These are phyloP conservation scores for Catharus ustulatus DNA, from an alignment of 2,797 vertebrate species.

Conservation along the genomic window DNA sequence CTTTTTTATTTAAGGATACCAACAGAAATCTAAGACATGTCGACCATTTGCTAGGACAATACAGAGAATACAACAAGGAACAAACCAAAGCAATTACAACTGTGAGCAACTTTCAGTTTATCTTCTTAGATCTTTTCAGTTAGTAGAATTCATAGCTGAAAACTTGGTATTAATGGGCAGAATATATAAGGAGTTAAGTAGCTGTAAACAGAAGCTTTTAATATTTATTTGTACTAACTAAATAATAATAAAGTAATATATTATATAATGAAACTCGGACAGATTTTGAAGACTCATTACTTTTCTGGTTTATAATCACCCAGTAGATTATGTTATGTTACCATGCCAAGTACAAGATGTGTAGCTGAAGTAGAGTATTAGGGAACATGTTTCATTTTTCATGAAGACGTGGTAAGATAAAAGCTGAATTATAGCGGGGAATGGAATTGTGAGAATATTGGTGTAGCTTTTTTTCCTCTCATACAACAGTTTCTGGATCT, in stretches of 20 bases:
- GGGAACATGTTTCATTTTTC: neutral
- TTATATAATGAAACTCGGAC: neutral
- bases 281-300: neutral
- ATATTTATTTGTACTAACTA: neutral
- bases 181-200: neutral
- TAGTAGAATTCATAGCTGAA: neutral
- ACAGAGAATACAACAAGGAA: slow-evolving; percentile 86
- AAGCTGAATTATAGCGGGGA: neutral
- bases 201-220: neutral
- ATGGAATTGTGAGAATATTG: neutral
- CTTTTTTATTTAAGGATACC: slow-evolving; percentile 83
- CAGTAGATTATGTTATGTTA: neutral
- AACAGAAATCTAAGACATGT: slow-evolving; percentile 89
- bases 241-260: neutral
- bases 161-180: neutral
- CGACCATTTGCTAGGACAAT: slow-evolving; percentile 90
- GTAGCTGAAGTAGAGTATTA: neutral
- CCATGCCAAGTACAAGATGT: neutral
- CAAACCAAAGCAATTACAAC: slow-evolving; percentile 87
- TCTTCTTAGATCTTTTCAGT: neutral
- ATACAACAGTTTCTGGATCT: neutral
- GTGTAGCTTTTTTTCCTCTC: neutral
- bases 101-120: slow-evolving; percentile 75
- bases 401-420: neutral
- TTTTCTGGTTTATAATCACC: neutral